Conservation (phyloP, 2,888 invertebrate genomes). For the Drosophila anceps region DNA sequence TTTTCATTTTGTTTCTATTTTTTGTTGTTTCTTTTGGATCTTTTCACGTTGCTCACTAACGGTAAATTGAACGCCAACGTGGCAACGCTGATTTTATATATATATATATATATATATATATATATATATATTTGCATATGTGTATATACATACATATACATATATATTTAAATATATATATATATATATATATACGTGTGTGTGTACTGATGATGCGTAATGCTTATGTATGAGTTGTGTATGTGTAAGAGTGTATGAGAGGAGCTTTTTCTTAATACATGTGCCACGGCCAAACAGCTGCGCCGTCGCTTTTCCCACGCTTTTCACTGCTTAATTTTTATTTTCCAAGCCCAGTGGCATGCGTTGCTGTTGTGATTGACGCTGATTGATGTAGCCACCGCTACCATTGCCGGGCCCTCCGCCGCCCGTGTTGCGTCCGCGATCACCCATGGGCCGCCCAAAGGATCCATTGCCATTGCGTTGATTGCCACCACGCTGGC, state of each 20-base stretch:
- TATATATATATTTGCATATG: constrained; percentile 23
- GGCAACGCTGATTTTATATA: constrained; percentile 38
- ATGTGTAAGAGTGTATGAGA: constrained; percentile 38
- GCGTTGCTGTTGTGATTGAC: constrained; percentile 70
- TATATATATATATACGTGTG: constrained; percentile 33
- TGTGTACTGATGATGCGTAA: constrained; percentile 17
- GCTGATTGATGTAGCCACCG: constrained; percentile 80
- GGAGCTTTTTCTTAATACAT: constrained; percentile 60
- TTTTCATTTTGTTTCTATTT: constrained; percentile 22
- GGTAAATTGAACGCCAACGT: constrained; percentile 64
- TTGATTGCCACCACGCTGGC: constrained; percentile 79
- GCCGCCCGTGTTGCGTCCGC: constrained; percentile 61
- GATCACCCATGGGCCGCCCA: constrained; percentile 76
- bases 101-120: background rate
- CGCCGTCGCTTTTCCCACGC: constrained; percentile 27
- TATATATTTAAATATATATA: background rate
- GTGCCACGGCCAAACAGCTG: constrained; percentile 53
- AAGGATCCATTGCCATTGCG: constrained; percentile 76
- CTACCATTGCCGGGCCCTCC: constrained; percentile 63
- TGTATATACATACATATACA: constrained; percentile 13
- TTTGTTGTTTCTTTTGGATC: constrained; percentile 21
- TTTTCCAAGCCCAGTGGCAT: constrained; percentile 76
- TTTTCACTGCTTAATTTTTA: constrained; percentile 70
- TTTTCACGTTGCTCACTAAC: constrained; percentile 55
- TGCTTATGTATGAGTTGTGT: background rate